phyloP scores from a whole-genome alignment of 1,140 invertebrate genomes.

The Akabosia matsudoensis region DNA sequence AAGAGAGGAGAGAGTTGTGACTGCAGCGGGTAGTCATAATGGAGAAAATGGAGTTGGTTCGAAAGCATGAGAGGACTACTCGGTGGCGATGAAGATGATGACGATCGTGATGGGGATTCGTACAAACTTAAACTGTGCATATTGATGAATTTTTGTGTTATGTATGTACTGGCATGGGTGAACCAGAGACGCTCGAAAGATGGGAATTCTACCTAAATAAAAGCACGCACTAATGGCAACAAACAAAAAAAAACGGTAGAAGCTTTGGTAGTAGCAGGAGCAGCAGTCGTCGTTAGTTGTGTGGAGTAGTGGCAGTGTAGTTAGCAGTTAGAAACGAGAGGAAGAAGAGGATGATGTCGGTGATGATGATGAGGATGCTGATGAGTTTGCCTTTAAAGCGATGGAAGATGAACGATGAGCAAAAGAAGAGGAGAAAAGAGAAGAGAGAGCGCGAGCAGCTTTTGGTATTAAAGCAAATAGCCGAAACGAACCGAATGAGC shows the following conservation, averaged over 20 bases:
- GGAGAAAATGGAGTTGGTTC: constrained; percentile 10
- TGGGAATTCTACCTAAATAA: no score
- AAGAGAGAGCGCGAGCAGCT: constrained; percentile 29
- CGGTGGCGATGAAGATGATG: constrained; percentile 39
- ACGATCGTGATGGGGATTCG: constrained; percentile 41
- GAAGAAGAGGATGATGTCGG: constrained; percentile 3
- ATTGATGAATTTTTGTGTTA: not conserved
- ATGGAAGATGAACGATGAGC: constrained; percentile 19
- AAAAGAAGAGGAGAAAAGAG: constrained; percentile 18
- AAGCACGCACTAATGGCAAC: not conserved
- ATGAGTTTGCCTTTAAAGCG: constrained; percentile 1
- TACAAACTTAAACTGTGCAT: constrained; percentile 32
- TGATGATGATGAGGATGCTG: constrained; percentile 19
- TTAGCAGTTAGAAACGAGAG: constrained; percentile 18
- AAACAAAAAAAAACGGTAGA: constrained; percentile 13
- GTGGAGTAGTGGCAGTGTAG: not conserved
- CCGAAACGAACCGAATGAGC: constrained; percentile 35
- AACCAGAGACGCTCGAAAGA: no score
- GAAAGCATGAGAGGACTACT: not conserved
- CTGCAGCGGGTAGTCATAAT: no score
- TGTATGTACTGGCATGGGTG: not conserved
- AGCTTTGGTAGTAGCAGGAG: constrained; percentile 8
- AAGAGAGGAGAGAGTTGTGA: no score
- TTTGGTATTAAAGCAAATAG: constrained; percentile 9
- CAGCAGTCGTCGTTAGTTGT: not conserved